Conservation (phyloP, 2,888 invertebrate genomes). For the Rhyacophila evoluta region DNA sequence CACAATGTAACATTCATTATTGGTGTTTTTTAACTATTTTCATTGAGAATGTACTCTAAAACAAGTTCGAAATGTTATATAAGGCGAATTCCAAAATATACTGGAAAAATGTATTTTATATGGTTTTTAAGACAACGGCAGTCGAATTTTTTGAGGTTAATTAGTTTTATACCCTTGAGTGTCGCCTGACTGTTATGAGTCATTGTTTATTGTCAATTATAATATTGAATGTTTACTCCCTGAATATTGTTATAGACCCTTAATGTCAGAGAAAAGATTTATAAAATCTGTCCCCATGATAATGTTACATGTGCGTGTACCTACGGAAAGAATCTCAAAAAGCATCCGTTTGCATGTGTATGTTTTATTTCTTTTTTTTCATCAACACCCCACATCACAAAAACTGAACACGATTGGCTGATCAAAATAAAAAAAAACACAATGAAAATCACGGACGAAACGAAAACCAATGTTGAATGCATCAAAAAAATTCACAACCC, state of each 20-base stretch:
- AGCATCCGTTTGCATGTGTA: constrained; percentile 65
- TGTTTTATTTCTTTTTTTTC: constrained; percentile 70
- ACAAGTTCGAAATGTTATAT: too few species aligned
- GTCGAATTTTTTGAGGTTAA: too few species aligned
- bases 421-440: constrained; percentile 52
- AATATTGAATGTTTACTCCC: background rate
- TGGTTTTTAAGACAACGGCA: too few species aligned
- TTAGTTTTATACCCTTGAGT: background rate
- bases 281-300: background rate
- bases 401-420: constrained; percentile 69
- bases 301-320: background rate
- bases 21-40: too few species aligned
- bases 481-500: background rate
- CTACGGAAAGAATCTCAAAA: constrained; percentile 19
- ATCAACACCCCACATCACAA: constrained; percentile 60
- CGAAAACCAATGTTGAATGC: background rate
- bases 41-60: too few species aligned
- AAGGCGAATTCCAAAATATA: too few species aligned
- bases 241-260: too few species aligned
- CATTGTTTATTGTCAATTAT: background rate
- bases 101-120: too few species aligned
- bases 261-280: too few species aligned
- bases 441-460: background rate
- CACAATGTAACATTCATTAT: too few species aligned
- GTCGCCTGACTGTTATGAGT: too few species aligned